Evolutionary conservation across 2,888 invertebrate genomes (phyloP).

Genomic region (Trissolcus brochymenae): DNA sequence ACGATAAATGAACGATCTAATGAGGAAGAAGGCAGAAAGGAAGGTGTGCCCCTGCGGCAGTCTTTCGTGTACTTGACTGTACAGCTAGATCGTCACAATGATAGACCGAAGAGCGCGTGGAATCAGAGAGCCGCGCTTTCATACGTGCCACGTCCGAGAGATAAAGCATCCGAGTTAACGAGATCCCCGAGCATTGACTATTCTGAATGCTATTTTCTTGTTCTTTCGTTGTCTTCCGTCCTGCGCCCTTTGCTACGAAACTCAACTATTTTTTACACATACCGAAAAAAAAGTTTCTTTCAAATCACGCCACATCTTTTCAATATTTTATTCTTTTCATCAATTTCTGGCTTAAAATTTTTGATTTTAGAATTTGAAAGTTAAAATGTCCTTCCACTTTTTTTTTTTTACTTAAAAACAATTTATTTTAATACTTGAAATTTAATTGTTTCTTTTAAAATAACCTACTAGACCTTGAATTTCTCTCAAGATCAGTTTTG

Average conservation of each 20-base stretch:
- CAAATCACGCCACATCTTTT: too few relatives aligned
- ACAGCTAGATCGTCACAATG: constrained; percentile 33
- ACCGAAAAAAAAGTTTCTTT: too few relatives aligned
- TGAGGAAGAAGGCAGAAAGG: constrained; percentile 28
- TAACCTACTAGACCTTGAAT: too few relatives aligned
- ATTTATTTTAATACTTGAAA: too few relatives aligned
- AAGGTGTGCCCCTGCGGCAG: not conserved
- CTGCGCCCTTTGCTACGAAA: constrained; percentile 15
- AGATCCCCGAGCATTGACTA: constrained; percentile 34
- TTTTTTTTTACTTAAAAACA: too few relatives aligned
- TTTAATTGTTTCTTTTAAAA: too few relatives aligned
- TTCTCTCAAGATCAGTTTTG: too few relatives aligned
- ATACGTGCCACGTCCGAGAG: constrained; percentile 34
- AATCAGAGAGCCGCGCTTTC: constrained; percentile 26
- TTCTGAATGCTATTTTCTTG: constrained; percentile 27
- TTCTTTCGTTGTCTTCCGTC: constrained; percentile 14
- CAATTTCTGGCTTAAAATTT: too few relatives aligned
- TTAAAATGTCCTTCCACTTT: too few relatives aligned
- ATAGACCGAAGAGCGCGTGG: constrained; percentile 39
- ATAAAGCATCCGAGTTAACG: constrained; percentile 44
- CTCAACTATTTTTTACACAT: not conserved
- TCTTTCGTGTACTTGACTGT: too few relatives aligned
- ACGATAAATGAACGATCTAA: constrained; percentile 39
- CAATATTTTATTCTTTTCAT: too few relatives aligned
- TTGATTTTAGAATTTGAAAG: too few relatives aligned